These are phyloP conservation scores for Machaerirhynchus nigripectus DNA, from an alignment of 2,113 vertebrate genomes.

Conservation along the genomic window DNA sequence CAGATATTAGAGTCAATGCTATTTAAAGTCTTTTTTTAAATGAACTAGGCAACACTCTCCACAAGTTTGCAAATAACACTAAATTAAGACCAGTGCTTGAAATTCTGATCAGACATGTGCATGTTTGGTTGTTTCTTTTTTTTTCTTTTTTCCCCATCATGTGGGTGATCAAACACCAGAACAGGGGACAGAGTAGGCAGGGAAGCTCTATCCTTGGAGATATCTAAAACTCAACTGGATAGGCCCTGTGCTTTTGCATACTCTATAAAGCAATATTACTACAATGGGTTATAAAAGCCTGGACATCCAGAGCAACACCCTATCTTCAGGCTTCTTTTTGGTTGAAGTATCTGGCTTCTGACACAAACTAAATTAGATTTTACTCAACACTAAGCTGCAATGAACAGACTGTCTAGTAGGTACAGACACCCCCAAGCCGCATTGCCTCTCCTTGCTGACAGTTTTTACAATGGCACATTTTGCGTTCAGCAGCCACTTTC, in stretches of 20 bases:
- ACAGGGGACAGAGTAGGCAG: neutral
- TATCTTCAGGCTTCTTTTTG: neutral
- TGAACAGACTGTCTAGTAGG: neutral
- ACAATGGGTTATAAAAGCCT: neutral
- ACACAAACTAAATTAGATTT: constrained; percentile 11
- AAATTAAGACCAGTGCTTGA: neutral
- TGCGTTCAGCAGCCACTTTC: neutral
- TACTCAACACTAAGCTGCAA: neutral
- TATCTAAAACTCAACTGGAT: neutral
- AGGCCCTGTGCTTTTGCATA: neutral
- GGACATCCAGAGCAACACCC: neutral
- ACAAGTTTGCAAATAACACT: neutral
- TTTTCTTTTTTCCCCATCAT: neutral
- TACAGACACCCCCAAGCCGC: neutral
- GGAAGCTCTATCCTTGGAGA: neutral
- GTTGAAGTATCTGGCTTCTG: neutral
- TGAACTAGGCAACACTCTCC: neutral
- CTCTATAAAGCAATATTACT: neutral
- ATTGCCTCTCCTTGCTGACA: neutral
- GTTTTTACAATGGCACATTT: neutral
- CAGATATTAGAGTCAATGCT: neutral
- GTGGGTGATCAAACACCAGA: neutral
- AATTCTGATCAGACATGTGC: neutral
- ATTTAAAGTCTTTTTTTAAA: neutral
- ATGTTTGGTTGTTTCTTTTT: no score